These are phyloP conservation scores for Plestiodon gilberti DNA, from an alignment of 2,113 vertebrate species.

Conservation along the genomic window DNA sequence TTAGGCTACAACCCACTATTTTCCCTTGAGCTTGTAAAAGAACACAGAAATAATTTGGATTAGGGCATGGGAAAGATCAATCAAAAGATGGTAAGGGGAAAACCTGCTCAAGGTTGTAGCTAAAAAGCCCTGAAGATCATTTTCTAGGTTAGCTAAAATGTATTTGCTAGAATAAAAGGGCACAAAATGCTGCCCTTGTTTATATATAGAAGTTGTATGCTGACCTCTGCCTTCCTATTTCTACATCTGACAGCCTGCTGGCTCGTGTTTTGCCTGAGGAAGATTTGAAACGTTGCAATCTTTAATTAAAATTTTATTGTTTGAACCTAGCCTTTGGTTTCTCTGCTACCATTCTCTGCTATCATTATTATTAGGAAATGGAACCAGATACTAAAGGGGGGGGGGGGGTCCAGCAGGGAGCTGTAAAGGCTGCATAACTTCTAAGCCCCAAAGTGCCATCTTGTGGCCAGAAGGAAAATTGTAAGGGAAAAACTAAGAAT, in stretches of 20 bases:
- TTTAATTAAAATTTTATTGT: no score
- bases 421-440: rapidly evolving
- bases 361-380: neutral
- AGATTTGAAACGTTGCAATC: no score
- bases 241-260: no score
- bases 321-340: no score
- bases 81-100: no score
- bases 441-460: rapidly evolving
- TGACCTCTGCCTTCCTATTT: neutral
- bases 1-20: no score
- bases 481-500: neutral
- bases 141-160: neutral
- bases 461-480: neutral
- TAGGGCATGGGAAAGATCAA: neutral
- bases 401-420: rapidly evolving
- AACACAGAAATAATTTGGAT: neutral
- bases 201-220: neutral
- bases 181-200: neutral
- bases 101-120: no score
- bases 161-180: neutral
- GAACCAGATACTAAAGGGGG: rapidly evolving
- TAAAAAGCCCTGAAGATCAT: neutral
- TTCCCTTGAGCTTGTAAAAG: no score
- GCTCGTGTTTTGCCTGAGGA: no score
- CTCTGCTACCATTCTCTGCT: neutral